These are phyloP conservation scores for Conomelus anceps DNA, from an alignment of 2,888 invertebrate species.

Conservation along the genomic window DNA sequence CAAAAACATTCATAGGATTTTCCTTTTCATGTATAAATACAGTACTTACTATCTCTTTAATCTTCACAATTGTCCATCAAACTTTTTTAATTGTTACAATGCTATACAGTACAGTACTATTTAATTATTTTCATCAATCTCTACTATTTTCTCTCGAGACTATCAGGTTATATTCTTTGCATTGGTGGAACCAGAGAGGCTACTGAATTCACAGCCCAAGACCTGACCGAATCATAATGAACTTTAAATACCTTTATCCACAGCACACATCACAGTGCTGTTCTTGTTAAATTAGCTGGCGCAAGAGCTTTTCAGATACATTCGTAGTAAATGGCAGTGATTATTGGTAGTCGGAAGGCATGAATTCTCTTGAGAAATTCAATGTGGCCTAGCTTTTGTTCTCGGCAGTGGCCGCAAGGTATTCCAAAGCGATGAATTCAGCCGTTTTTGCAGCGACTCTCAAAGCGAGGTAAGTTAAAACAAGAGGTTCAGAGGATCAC, in stretches of 20 bases:
- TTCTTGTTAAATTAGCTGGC: background rate
- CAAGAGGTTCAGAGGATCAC: background rate
- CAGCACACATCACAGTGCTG: background rate
- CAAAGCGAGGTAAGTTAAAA: background rate
- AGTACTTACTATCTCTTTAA: no score
- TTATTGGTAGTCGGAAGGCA: background rate
- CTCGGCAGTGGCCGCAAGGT: background rate
- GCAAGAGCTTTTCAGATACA: background rate
- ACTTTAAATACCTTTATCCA: background rate
- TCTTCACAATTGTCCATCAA: no score
- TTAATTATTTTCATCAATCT: background rate
- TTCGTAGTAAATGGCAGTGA: background rate
- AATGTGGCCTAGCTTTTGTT: background rate
- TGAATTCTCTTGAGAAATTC: background rate
- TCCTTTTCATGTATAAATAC: no score
- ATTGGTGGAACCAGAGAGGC: background rate
- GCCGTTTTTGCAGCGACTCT: background rate
- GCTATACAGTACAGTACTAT: no score
- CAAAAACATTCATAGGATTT: no score
- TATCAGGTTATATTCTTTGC: no score
- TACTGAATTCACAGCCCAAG: background rate
- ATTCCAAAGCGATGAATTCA: background rate
- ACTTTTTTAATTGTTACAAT: no score
- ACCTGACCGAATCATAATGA: background rate
- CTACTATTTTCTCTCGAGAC: no score